Evolutionary conservation across 2,113 vertebrate species (phyloP).

Genomic region (Apodemus speciosus): DNA sequence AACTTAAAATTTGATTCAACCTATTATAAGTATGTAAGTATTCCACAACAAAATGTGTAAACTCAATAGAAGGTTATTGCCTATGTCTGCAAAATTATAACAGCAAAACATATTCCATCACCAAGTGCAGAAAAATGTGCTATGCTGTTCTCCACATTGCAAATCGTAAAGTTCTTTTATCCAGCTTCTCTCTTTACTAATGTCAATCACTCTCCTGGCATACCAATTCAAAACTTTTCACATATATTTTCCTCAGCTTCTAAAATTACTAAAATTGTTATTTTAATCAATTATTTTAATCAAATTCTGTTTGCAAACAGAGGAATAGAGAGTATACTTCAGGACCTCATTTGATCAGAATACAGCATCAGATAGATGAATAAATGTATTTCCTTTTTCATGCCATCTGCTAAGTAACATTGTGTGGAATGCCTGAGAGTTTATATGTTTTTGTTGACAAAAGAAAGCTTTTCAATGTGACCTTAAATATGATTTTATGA

Average conservation of each 20-base stretch:
- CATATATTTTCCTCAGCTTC: not conserved
- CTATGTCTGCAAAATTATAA: not conserved
- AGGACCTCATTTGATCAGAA: not conserved
- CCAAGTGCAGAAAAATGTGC: not conserved
- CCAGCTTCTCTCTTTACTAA: not conserved
- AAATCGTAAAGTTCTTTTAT: not conserved
- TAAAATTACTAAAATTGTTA: slow-evolving; percentile 11
- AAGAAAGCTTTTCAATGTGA: not conserved
- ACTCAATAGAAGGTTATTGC: not conserved
- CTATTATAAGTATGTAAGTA: not conserved
- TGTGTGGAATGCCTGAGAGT: not conserved
- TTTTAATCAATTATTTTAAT: not conserved
- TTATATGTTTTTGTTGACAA: not conserved
- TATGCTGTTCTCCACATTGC: not conserved
- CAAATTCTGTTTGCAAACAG: not conserved
- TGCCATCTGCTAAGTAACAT: not conserved
- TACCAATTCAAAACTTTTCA: not conserved
- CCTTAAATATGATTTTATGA: slow-evolving; percentile 5
- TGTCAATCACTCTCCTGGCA: not conserved
- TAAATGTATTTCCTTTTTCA: not conserved
- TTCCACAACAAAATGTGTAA: not conserved
- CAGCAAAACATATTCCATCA: not conserved
- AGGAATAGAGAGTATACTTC: not conserved
- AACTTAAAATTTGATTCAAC: not conserved
- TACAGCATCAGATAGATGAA: not conserved